Evolutionary conservation across 1,140 invertebrate species (phyloP).

Genomic region (Hestina assimilis): DNA sequence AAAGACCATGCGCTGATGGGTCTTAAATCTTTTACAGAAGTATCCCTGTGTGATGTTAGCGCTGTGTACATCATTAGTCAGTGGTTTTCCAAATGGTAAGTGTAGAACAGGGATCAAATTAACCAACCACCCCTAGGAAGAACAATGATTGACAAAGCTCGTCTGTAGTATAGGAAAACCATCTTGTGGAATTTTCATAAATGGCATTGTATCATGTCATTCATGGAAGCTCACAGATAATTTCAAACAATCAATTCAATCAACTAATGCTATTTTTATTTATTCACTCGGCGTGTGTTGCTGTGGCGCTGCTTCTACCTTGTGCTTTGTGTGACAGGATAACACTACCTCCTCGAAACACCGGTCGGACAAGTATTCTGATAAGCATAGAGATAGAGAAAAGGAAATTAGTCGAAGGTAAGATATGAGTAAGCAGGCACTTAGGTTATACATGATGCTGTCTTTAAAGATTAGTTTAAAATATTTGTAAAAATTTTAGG

Average conservation of each 20-base stretch:
- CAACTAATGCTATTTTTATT: conserved; percentile 78
- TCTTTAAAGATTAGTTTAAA: background rate
- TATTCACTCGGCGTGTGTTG: conserved; percentile 78
- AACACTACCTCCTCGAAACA: conserved; percentile 78
- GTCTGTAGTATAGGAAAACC: conserved; percentile 55
- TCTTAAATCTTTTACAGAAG: conserved; percentile 80
- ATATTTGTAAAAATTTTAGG: conserved; percentile 32
- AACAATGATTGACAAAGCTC: conserved; percentile 39
- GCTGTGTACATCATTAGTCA: conserved; percentile 77
- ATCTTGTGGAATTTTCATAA: conserved; percentile 58
- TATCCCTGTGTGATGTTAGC: conserved; percentile 78
- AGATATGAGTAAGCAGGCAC: conserved; percentile 20
- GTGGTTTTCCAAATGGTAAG: conserved; percentile 77
- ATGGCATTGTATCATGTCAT: conserved; percentile 31
- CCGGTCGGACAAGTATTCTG: conserved; percentile 76
- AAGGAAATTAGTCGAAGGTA: conserved; percentile 62
- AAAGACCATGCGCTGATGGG: conserved; percentile 74
- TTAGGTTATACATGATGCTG: too few species aligned
- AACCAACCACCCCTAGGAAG: conserved; percentile 49
- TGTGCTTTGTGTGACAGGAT: conserved; percentile 80
- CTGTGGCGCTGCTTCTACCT: conserved; percentile 79
- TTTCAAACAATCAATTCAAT: conserved; percentile 53
- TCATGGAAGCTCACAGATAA: conserved; percentile 57
- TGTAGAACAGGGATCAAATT: conserved; percentile 63
- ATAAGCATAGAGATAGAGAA: conserved; percentile 72